Evolutionary conservation across 2,113 vertebrate genomes (phyloP).

Genomic region (Thalassoma bifasciatum): DNA sequence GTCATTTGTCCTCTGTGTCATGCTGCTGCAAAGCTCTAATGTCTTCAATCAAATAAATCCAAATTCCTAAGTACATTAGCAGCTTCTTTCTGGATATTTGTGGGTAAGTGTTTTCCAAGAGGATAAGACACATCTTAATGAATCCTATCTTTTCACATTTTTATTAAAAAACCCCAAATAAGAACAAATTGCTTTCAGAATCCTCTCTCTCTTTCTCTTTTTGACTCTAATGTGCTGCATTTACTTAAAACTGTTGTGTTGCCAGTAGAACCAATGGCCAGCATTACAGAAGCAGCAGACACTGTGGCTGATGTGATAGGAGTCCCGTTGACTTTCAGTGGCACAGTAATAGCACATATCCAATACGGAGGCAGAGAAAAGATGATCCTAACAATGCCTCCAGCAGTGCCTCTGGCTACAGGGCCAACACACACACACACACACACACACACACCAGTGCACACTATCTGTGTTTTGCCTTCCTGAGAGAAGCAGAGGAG

Average conservation of each 20-base stretch:
- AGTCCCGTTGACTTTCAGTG: slow-evolving; percentile 60
- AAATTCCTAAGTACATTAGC: slow-evolving; percentile 17
- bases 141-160: too few relatives aligned
- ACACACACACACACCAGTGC: slow-evolving; percentile 12
- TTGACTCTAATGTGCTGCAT: slow-evolving; percentile 18
- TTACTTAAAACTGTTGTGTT: slow-evolving; percentile 23
- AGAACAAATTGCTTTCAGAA: neutral
- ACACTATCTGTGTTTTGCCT: slow-evolving; percentile 56
- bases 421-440: slow-evolving; percentile 45
- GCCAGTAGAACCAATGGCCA: slow-evolving; percentile 1
- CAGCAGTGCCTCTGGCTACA: slow-evolving; percentile 72
- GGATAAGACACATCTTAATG: too few relatives aligned
- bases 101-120: neutral
- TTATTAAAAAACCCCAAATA: too few relatives aligned
- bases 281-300: slow-evolving; percentile 37
- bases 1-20: slow-evolving; percentile 48
- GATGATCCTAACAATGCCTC: slow-evolving; percentile 75
- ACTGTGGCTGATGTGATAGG: slow-evolving; percentile 42
- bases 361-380: slow-evolving; percentile 71
- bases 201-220: neutral
- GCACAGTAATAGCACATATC: slow-evolving; percentile 65
- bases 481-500: slow-evolving; percentile 52
- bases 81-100: slow-evolving; percentile 1
- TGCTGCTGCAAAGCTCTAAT: slow-evolving; percentile 42
- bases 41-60: slow-evolving; percentile 37